Percentiles rank a stretch among this genome's conserved stretches.
phyloP scores from a whole-genome alignment of 2,797 vertebrate genomes.

The Brachyalestes nurse region DNA sequence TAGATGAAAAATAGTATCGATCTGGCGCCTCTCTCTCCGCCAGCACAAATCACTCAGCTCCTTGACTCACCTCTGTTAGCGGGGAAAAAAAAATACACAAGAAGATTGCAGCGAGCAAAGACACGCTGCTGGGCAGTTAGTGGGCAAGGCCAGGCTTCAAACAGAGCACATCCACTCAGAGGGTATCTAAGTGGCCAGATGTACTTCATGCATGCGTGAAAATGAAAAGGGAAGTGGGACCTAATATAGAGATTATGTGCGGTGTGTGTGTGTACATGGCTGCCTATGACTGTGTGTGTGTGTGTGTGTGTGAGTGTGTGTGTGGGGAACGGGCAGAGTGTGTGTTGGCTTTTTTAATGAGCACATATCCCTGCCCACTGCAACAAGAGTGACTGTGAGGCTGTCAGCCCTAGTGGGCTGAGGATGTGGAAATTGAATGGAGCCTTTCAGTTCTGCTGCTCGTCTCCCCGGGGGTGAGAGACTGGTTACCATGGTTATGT shows the following conservation, averaged over 20 bases:
- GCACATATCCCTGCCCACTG: constrained; percentile 77
- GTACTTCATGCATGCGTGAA: constrained; percentile 50
- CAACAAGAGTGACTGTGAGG: constrained; percentile 74
- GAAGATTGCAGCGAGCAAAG: constrained; percentile 22
- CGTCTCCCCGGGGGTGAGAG: constrained; percentile 90
- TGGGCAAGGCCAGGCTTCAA: constrained; percentile 24
- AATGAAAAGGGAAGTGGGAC: constrained; percentile 40
- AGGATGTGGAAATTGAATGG: constrained; percentile 88
- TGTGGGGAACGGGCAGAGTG: constrained; percentile 47
- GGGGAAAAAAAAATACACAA: constrained; percentile 5
- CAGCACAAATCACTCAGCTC: constrained; percentile 15
- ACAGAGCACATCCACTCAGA: constrained; percentile 30
- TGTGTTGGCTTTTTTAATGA: constrained; percentile 73
- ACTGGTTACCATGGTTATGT: constrained; percentile 97
- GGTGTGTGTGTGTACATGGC: constrained; percentile 55
- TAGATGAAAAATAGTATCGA: constrained; percentile 51
- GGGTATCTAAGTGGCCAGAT: constrained; percentile 49
- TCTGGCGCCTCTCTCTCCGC: constrained; percentile 8
- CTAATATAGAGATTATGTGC: constrained; percentile 61
- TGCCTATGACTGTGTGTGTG: constrained; percentile 64
- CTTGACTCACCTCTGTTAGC: constrained; percentile 31
- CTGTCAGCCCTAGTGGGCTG: constrained; percentile 81
- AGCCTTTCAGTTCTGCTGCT: constrained; percentile 87
- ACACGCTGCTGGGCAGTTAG: constrained; percentile 18
- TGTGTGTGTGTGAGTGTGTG: constrained; percentile 59